Conservation (phyloP, 1,140 invertebrate genomes). For the Scaptomyza graminum region DNA sequence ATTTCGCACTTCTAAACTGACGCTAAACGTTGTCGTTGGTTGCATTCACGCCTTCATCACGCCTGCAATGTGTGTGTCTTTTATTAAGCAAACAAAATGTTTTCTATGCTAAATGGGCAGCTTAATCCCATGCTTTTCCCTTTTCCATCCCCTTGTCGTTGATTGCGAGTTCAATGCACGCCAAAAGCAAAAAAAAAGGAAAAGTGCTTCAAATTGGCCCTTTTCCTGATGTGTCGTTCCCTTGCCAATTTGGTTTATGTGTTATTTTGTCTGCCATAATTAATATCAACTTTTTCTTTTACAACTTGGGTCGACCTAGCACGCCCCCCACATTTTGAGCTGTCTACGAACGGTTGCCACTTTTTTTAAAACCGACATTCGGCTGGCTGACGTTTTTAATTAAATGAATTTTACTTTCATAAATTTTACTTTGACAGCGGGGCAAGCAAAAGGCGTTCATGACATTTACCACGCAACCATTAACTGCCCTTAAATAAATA, state of each 20-base stretch:
- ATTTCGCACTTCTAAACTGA: constrained; percentile 75
- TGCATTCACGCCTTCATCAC: constrained; percentile 5
- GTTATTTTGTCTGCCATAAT: constrained; percentile 52
- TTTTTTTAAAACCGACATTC: constrained; percentile 65
- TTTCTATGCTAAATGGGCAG: constrained; percentile 64
- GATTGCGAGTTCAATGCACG: constrained; percentile 77
- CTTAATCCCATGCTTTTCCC: background rate
- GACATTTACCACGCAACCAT: constrained; percentile 55
- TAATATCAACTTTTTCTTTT: constrained; percentile 60
- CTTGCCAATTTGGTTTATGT: constrained; percentile 38
- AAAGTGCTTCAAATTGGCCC: constrained; percentile 52
- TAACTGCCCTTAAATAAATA: constrained; percentile 70
- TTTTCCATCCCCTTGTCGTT: constrained; percentile 7
- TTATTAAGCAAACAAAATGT: constrained; percentile 72
- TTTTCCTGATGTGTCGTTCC: constrained; percentile 23
- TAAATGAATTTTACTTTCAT: constrained; percentile 76
- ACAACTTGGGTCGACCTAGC: constrained; percentile 15
- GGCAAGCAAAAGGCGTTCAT: constrained; percentile 47
- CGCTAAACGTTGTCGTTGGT: constrained; percentile 60
- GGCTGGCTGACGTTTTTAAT: constrained; percentile 58
- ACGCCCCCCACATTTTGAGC: background rate
- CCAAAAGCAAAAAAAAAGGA: background rate
- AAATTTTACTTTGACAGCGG: constrained; percentile 74
- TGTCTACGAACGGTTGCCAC: constrained; percentile 28
- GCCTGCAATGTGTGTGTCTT: constrained; percentile 11